These are phyloP conservation scores for Acleris laterana DNA, from an alignment of 2,888 invertebrate species.

Conservation along the genomic window DNA sequence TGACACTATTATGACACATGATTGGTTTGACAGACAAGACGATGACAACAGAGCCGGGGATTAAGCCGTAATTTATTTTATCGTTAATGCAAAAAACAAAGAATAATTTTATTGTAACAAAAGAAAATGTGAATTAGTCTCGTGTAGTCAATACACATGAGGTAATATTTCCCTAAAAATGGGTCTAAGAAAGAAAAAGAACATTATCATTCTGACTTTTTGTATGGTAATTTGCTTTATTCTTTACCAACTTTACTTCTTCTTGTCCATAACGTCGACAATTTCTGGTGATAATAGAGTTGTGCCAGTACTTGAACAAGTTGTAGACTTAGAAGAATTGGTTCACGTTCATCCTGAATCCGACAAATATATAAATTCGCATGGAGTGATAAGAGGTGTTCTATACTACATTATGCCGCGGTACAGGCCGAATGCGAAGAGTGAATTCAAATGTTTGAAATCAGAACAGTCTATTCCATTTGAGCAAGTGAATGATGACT, in stretches of 20 bases:
- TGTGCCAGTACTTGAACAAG: slow-evolving; percentile 58
- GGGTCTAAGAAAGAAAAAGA: slow-evolving; percentile 73
- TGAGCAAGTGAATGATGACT: slow-evolving; percentile 90
- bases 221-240: slow-evolving; percentile 68
- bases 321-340: slow-evolving; percentile 49
- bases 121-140: slow-evolving; percentile 20
- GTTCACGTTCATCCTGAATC: slow-evolving; percentile 63
- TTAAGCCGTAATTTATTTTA: slow-evolving; percentile 1
- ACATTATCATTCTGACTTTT: slow-evolving; percentile 64
- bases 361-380: slow-evolving; percentile 69
- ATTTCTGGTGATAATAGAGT: slow-evolving; percentile 52
- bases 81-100: neutral
- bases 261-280: slow-evolving; percentile 66
- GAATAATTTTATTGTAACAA: neutral
- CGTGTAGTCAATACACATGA: neutral
- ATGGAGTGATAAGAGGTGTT: slow-evolving; percentile 73
- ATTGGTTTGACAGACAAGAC: slow-evolving; percentile 1
- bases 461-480: slow-evolving; percentile 66
- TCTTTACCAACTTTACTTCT: slow-evolving; percentile 76
- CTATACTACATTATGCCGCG: slow-evolving; percentile 61
- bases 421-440: slow-evolving; percentile 67
- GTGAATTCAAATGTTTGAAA: slow-evolving; percentile 73
- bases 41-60: neutral
- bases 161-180: slow-evolving; percentile 40
- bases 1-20: no score